Base-by-base conservation (phyloP, 1,140 invertebrate species). In the Drosophila teissieri region DNA sequence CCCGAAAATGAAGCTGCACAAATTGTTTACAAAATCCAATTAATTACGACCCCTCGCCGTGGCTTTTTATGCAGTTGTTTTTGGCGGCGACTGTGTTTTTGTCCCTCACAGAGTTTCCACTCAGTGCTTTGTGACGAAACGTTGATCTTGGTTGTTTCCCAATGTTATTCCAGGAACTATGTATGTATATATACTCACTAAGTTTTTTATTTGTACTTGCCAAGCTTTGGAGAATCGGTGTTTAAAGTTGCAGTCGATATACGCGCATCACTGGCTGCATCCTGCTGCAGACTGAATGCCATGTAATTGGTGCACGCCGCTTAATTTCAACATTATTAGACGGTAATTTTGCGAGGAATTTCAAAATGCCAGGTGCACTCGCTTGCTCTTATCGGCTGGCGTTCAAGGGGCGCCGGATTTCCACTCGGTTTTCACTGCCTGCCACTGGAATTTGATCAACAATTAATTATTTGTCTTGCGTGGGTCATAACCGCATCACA, bases 11-110 rank as follows among this genome's bases (percentile, higher is more conserved):
- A 68, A 70, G 40, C 68, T 56, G 60, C 46, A 73, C 73, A 74
- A 74, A 74, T 63, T 74, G 72, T 73, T 74, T 74, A 73, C 57
- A 57, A 73, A 74, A 64, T 74, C 44, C 51, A 74, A 74, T 74
- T 74, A 74, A 74, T 73, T 73, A 62, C 54, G 68, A 36, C 49
- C 68, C 55, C 53, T n/a, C 27, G 10, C 22, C 63, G n/a, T 49
- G 24, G 3, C 14, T 48, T 27, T 19, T 27, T 12, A 4, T 40
- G 53, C 12, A 17, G 34, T 42, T 73, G 31, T 60, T 52, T 52
- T 37, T 24, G 46, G 40, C 24, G 27, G 37, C 7, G 34, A 15
- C 37, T 54, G 42, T 51, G 31, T 31, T 53, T 56, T 69, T 34
- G 63, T 19, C 49, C 62, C 10, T n/a, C 42, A 37, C 64, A 69